Conservation (phyloP, 2,888 invertebrate genomes). For the Tipula helvola region DNA sequence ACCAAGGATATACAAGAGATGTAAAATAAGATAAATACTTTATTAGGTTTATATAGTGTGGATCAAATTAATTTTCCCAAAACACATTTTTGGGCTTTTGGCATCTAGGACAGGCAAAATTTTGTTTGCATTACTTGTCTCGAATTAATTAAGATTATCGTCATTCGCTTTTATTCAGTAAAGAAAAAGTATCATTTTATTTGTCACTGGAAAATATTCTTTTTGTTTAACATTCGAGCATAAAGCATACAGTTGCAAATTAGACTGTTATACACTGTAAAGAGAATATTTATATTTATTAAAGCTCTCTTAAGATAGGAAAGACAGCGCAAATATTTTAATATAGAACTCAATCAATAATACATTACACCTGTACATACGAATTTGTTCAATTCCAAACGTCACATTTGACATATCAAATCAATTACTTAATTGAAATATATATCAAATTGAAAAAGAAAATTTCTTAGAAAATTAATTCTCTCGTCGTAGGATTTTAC, state of each 20-base stretch:
- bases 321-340: no score
- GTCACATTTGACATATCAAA: no score
- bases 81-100: neutral
- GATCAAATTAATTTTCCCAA: neutral
- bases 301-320: neutral
- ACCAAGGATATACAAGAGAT: neutral
- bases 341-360: no score
- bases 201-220: neutral
- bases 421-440: no score
- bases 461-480: neutral
- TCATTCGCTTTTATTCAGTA: neutral
- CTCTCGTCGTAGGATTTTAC: neutral
- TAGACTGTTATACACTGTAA: neutral
- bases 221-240: neutral
- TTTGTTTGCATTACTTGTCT: neutral
- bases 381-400: no score
- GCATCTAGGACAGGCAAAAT: neutral
- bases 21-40: neutral
- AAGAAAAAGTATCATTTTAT: neutral
- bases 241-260: neutral
- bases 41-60: neutral
- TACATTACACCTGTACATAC: no score
- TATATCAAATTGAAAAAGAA: neutral
- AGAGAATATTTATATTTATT: neutral
- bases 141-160: neutral